Conservation (phyloP, 2,888 invertebrate species). For the Ceraclea dissimilis region DNA sequence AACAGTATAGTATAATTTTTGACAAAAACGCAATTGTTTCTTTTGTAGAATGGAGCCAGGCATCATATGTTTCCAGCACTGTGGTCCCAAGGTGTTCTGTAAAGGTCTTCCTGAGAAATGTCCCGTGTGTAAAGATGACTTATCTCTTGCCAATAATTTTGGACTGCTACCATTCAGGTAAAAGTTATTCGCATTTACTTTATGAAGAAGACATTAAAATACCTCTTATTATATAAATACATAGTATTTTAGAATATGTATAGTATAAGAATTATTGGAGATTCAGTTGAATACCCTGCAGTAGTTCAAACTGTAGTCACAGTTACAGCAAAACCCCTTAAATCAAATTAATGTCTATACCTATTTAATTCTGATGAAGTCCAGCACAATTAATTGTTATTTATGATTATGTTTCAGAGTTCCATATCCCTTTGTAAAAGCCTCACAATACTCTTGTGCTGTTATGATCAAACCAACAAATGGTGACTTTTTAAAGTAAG, state of each 20-base stretch:
- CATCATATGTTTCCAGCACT: constrained; percentile 87
- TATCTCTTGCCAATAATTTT: constrained; percentile 43
- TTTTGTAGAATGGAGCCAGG: constrained; percentile 57
- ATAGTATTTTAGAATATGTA: too few relatives aligned
- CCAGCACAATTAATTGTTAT: neutral
- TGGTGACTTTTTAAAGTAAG: constrained; percentile 82
- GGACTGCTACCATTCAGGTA: constrained; percentile 72
- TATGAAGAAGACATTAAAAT: too few relatives aligned
- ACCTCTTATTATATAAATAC: too few relatives aligned
- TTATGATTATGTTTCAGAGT: constrained; percentile 48
- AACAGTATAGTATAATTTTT: too few relatives aligned
- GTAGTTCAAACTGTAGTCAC: too few relatives aligned
- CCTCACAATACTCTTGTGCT: constrained; percentile 70
- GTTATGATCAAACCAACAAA: constrained; percentile 81
- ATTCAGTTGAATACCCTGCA: too few relatives aligned
- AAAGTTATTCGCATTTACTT: constrained; percentile 24
- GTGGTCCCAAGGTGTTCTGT: constrained; percentile 75
- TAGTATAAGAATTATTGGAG: too few relatives aligned
- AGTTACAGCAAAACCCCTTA: too few relatives aligned
- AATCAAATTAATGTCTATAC: neutral
- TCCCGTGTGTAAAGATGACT: constrained; percentile 66
- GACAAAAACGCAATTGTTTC: too few relatives aligned
- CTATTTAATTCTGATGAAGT: neutral
- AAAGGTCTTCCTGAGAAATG: constrained; percentile 69
- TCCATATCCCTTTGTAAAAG: constrained; percentile 81